A percentile compares a stretch with the other conserved stretches of the same genome.
phyloP scores from a whole-genome alignment of 2,113 vertebrate genomes.

The Terrapene triunguis region DNA sequence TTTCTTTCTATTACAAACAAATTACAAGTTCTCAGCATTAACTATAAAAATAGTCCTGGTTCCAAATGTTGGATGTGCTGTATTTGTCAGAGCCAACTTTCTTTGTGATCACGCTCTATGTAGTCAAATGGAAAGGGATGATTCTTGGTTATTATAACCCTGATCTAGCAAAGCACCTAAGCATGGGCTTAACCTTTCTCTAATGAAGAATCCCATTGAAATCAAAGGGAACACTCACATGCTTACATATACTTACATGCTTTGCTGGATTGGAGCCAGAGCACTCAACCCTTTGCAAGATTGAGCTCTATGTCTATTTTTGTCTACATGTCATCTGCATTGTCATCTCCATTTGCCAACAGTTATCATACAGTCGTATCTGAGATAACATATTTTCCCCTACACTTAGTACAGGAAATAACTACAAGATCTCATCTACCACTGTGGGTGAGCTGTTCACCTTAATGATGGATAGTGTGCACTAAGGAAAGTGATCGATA shows the following conservation, averaged over 20 bases:
- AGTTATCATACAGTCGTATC: neutral
- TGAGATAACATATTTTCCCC: neutral
- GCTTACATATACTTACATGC: neutral
- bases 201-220: neutral
- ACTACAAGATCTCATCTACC: neutral
- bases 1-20: neutral
- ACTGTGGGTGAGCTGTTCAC: neutral
- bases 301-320: neutral
- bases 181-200: neutral
- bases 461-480: neutral
- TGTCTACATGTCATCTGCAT: neutral
- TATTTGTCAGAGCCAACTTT: neutral
- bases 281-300: neutral
- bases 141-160: neutral
- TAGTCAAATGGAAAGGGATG: neutral
- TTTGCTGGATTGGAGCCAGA: neutral
- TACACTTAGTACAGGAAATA: neutral
- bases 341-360: neutral
- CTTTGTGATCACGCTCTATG: neutral
- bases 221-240: neutral
- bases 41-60: neutral
- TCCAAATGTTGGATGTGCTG: neutral
- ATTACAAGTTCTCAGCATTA: neutral
- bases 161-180: neutral
- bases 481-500: neutral